A percentile compares a stretch with the other conserved stretches of the same genome.
phyloP scores from a whole-genome alignment of 2,888 invertebrate species.

The Agrilus biguttatus region DNA sequence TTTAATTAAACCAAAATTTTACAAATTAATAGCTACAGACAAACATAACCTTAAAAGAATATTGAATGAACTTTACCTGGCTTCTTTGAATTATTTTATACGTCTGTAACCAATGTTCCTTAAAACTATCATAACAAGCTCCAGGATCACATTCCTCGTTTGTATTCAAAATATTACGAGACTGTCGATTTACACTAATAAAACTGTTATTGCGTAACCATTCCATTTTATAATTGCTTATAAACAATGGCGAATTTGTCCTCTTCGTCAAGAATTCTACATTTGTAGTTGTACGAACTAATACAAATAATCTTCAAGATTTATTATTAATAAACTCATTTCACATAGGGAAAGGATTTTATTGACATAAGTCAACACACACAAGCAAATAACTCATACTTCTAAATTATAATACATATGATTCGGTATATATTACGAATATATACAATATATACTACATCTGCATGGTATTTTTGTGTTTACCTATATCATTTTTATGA shows the following conservation, averaged over 20 bases:
- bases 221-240: constrained; percentile 18
- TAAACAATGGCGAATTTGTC: background rate
- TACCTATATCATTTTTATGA: too few relatives aligned
- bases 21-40: constrained; percentile 3
- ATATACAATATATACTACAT: too few relatives aligned
- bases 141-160: constrained; percentile 50
- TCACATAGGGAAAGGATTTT: too few relatives aligned
- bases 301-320: too few relatives aligned
- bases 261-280: too few relatives aligned
- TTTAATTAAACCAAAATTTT: constrained; percentile 5
- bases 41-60: background rate
- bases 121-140: constrained; percentile 85
- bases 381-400: too few relatives aligned
- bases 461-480: too few relatives aligned
- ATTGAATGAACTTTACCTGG: constrained; percentile 36
- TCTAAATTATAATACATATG: too few relatives aligned
- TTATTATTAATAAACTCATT: too few relatives aligned
- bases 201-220: constrained; percentile 26
- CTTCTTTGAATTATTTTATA: constrained; percentile 67
- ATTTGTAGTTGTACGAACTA: too few relatives aligned
- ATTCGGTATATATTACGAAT: too few relatives aligned
- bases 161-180: constrained; percentile 13
- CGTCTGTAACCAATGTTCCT: constrained; percentile 89
- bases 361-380: too few relatives aligned
- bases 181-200: constrained; percentile 19